Base-by-base conservation (phyloP, 2,888 invertebrate genomes). In the Campoplex capitator region DNA sequence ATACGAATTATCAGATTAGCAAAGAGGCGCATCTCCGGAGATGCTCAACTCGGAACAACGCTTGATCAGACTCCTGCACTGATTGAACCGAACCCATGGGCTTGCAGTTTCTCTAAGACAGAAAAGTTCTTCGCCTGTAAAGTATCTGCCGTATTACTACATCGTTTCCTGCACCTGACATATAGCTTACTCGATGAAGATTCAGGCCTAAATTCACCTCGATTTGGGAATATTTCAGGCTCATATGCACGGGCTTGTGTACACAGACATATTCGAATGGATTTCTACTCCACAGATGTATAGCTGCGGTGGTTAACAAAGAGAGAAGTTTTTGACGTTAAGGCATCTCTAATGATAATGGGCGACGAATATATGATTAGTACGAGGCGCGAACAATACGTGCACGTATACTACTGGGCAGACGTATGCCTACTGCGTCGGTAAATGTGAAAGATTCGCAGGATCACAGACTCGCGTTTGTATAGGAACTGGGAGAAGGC, bases 271-370 rank as follows among this genome's bases (percentile, higher is more conserved):
- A 45, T 45, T 45, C 56, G 23, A 9, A n/a, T 54, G 9, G 2
- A 9, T 62, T 13, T 32, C 28, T 13, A 62, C 6, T 38, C 38
- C 13, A 16, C 11, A 16, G 6, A 9, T 62, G 32, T 62, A 58
- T 56, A 86, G 80, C 71, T 48, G 38, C 38, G 32, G 68, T 56
- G 68, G 74, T 48, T 76, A 77, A 86, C 88, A 88, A 90, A 88
- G 88, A 84, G 84, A 83, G 70, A 87, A 88, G 85, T 90, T 88
- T 89, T 81, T 76, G 74, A 75, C 67, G 76, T 84, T 76, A 83
- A 88, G 83, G 73, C 84, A 90, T 90, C 90, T 90, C 90, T 88
- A 89, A 91, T 91, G 92, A 92, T 93, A 92, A 92, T 91, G 90
- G 91, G 88, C 45, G 75, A 62, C 56, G 78, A 88, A 38, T 38